These are phyloP conservation scores for Chloropsis hardwickii DNA, from an alignment of 2,113 vertebrate species.

Conservation along the genomic window DNA sequence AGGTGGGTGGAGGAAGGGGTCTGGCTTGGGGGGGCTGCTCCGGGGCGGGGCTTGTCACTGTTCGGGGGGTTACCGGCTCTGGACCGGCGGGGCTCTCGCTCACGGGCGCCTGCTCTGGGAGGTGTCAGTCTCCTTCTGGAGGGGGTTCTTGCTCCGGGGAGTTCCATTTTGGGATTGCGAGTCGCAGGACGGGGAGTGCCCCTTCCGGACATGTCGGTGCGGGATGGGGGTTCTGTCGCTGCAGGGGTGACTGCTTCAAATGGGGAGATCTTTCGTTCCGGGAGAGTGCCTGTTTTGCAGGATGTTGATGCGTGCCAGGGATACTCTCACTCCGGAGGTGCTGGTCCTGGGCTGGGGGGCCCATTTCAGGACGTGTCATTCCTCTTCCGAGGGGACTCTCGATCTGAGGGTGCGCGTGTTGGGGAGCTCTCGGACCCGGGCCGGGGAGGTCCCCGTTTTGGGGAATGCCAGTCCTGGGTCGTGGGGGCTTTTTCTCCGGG, in stretches of 20 bases:
- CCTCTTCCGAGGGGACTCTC: background rate
- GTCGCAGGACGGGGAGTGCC: background rate
- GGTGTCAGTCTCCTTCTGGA: too few relatives aligned
- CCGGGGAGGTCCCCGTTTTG: background rate
- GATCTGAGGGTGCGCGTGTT: background rate
- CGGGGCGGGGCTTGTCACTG: too few relatives aligned
- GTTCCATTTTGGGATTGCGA: background rate
- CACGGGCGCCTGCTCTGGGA: background rate
- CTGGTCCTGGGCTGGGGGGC: background rate
- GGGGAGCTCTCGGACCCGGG: background rate
- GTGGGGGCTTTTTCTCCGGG: background rate
- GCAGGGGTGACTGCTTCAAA: background rate
- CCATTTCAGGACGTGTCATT: background rate
- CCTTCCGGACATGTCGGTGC: background rate
- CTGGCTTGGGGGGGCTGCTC: background rate
- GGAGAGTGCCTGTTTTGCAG: background rate
- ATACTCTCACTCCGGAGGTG: background rate
- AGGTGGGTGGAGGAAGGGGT: conserved; percentile 57
- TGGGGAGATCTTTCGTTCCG: background rate
- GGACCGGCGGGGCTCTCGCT: background rate
- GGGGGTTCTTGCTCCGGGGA: background rate
- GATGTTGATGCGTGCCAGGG: background rate
- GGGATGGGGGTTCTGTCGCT: background rate
- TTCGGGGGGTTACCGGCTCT: background rate
- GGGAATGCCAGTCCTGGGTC: background rate